Evolutionary conservation across 2,797 vertebrate genomes (phyloP).

Genomic region (Crax fasciolata): DNA sequence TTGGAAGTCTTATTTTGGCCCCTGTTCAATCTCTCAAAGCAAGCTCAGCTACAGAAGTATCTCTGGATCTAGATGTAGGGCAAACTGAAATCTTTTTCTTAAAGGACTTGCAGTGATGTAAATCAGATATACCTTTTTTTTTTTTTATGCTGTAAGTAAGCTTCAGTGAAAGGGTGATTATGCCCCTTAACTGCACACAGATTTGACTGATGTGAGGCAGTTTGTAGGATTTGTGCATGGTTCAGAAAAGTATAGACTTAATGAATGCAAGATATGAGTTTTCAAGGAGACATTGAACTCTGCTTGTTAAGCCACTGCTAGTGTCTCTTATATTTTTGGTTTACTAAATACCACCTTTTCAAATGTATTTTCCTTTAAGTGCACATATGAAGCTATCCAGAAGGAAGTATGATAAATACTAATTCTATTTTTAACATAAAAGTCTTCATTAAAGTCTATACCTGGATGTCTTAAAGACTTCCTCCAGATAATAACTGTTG

Average conservation of each 20-base stretch:
- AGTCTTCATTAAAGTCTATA: not conserved
- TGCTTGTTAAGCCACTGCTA: not conserved
- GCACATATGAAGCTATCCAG: not conserved
- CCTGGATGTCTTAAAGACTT: not conserved
- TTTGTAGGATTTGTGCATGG: not conserved
- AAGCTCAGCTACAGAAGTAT: not conserved
- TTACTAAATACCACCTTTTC: not conserved
- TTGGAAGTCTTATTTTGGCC: not conserved
- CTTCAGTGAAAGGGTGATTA: not conserved
- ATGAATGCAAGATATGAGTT: not conserved
- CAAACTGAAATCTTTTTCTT: not conserved
- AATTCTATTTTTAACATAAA: not conserved
- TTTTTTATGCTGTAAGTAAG: not conserved
- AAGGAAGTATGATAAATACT: not conserved
- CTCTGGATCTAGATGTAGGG: not conserved
- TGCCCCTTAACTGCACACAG: not conserved
- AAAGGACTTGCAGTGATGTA: not conserved
- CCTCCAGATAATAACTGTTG: not conserved
- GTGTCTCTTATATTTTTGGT: not conserved
- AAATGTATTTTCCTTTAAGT: not conserved
- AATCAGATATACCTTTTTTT: not conserved
- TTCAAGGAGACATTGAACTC: not conserved
- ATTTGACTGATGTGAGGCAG: not conserved
- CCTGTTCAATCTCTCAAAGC: not conserved
- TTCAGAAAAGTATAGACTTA: not conserved